These are phyloP conservation scores for Phortica okadai DNA, from an alignment of 2,888 invertebrate species.

Conservation along the genomic window DNA sequence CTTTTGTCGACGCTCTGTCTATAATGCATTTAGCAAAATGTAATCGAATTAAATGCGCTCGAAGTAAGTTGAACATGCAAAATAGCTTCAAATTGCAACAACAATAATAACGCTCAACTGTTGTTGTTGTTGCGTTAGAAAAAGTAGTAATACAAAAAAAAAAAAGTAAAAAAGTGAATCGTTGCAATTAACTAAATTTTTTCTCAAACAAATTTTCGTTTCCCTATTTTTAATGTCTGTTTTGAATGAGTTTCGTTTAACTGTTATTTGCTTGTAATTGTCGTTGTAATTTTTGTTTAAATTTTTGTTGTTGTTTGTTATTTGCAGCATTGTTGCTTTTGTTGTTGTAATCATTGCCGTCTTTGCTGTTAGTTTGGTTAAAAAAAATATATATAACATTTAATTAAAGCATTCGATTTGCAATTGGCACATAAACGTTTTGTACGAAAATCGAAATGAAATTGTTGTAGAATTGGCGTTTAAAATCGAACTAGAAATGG, in stretches of 20 bases:
- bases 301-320: slow-evolving; percentile 32
- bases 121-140: not conserved
- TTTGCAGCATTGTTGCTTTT: slow-evolving; percentile 3
- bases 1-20: not conserved
- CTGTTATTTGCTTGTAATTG: slow-evolving; percentile 3
- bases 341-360: slow-evolving; percentile 44
- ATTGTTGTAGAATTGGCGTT: too few relatives aligned
- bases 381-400: not conserved
- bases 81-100: slow-evolving; percentile 56
- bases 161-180: not conserved
- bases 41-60: slow-evolving; percentile 57
- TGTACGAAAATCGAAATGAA: too few relatives aligned
- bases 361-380: not conserved
- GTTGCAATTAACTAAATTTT: slow-evolving; percentile 13
- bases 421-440: too few relatives aligned
- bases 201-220: not conserved
- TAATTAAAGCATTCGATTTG: not conserved
- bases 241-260: not conserved
- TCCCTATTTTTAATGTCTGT: not conserved
- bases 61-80: slow-evolving; percentile 59
- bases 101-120: not conserved
- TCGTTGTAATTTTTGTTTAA: slow-evolving; percentile 3
- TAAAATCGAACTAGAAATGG: too few relatives aligned
- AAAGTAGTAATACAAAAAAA: slow-evolving; percentile 19
- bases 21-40: slow-evolving; percentile 38